phyloP scores from a whole-genome alignment of 64 coral and sea anemone species.

The Exaiptasia diaphana region DNA sequence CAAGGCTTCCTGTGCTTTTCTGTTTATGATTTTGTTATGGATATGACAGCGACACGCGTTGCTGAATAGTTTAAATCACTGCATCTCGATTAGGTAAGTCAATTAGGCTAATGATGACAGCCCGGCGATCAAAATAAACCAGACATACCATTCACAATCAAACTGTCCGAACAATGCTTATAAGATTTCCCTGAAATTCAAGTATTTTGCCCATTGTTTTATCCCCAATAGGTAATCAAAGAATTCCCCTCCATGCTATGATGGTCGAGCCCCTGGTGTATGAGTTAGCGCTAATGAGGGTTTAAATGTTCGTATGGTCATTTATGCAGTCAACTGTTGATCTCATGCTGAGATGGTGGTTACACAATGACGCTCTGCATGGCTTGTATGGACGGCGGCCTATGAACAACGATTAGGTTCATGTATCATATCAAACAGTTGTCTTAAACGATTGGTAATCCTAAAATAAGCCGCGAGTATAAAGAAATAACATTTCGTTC shows the following conservation, averaged over 20 bases:
- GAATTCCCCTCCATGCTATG: too few species aligned
- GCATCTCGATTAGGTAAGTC: background rate
- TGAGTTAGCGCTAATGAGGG: too few species aligned
- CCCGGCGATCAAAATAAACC: background rate
- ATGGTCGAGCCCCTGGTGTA: background rate
- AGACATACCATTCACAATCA: background rate
- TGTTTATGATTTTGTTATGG: background rate
- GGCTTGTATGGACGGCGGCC: constrained; percentile 3
- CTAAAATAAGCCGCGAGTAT: background rate
- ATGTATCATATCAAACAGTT: constrained; percentile 16
- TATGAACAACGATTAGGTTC: constrained; percentile 5
- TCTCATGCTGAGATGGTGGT: background rate
- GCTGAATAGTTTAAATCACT: constrained; percentile 20
- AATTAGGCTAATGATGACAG: constrained; percentile 14
- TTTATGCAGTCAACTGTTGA: background rate
- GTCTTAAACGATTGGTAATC: background rate
- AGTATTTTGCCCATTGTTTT: too few species aligned
- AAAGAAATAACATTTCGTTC: background rate
- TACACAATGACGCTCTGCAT: background rate
- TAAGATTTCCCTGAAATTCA: background rate
- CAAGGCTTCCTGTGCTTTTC: too few species aligned
- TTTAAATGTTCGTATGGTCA: background rate
- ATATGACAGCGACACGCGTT: constrained; percentile 11
- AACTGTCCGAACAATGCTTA: background rate
- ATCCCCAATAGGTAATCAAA: too few species aligned